Evolutionary conservation across 1,140 invertebrate species (phyloP), one percentile per base, ranked within the genome.

Genomic region (Scaptomyza montana): DNA sequence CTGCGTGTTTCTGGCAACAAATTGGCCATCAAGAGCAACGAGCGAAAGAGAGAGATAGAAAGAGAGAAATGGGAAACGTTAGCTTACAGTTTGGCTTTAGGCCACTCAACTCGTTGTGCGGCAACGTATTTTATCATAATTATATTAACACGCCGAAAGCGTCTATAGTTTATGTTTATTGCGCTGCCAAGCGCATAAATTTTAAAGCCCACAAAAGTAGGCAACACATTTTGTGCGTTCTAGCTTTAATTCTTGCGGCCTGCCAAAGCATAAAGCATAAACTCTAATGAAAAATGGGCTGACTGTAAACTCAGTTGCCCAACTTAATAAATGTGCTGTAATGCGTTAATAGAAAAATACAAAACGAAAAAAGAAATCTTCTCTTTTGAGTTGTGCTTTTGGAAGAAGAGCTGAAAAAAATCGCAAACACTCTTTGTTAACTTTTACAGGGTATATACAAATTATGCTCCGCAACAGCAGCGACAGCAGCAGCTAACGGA

Each of bases 61-160:
- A 16, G 10, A 33, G 28, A 30, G 39, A 47, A 21, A 30, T 16
- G 49, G 45, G 45, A 59, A 55, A 69, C 36, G 66, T 69, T 73
- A 49, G 70, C 64, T 74, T 62, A 55, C 56, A 74, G 50, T 67
- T 77, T 70, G 71, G 71, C 65, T 74, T 77, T 69, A 68, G 81
- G 78, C 78, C 84, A 87, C 77, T 87, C 82, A 87, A 87, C 82
- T 87, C 81, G 82, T 86, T 87, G 33, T 36, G 84, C 84, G 82
- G 78, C 89, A 79, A 87, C 82, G 82, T 72, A 87, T 87, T 87
- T 89, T 87, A 87, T 87, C 82, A 87, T 87, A 87, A 87, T 87
- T 87, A 87, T 77, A 89, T 89, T 87, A 87, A 77, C 72, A 89
- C 76, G 54, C 70, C 68, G 39, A 56, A 43, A 68, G 70, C 69